A percentile compares a stretch with the other conserved stretches of the same genome.
Evolutionary conservation across 2,113 vertebrate genomes (phyloP).

Genomic region (Microtus richardsoni): DNA sequence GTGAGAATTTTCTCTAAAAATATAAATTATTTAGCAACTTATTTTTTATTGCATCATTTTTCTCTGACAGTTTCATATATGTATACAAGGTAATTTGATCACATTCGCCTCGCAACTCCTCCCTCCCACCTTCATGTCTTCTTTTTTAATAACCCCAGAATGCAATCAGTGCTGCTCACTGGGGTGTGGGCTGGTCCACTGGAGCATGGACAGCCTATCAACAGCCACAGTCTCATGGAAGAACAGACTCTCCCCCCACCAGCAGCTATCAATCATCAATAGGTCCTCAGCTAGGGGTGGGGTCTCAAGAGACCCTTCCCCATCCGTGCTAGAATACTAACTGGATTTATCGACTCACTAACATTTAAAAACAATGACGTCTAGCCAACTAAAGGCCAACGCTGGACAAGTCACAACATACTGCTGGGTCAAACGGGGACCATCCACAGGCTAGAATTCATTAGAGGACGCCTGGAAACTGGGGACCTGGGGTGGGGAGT

Average conservation of each 20-base stretch:
- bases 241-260: background rate
- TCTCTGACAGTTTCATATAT: background rate
- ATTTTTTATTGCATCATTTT: background rate
- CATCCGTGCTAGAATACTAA: background rate
- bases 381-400: background rate
- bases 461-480: background rate
- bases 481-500: background rate
- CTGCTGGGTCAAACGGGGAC: background rate
- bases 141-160: background rate
- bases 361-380: conserved; percentile 27
- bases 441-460: background rate
- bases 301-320: background rate
- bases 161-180: background rate
- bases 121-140: background rate
- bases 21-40: background rate
- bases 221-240: background rate
- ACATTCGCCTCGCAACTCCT: background rate
- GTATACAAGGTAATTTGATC: background rate
- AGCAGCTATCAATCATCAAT: background rate
- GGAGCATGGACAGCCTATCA: too few relatives aligned
- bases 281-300: background rate
- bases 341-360: background rate
- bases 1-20: background rate
- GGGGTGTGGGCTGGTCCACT: background rate
- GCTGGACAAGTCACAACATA: background rate